These are phyloP conservation scores for Temnothorax unifasciatus DNA, from an alignment of 2,888 invertebrate species.

Conservation along the genomic window DNA sequence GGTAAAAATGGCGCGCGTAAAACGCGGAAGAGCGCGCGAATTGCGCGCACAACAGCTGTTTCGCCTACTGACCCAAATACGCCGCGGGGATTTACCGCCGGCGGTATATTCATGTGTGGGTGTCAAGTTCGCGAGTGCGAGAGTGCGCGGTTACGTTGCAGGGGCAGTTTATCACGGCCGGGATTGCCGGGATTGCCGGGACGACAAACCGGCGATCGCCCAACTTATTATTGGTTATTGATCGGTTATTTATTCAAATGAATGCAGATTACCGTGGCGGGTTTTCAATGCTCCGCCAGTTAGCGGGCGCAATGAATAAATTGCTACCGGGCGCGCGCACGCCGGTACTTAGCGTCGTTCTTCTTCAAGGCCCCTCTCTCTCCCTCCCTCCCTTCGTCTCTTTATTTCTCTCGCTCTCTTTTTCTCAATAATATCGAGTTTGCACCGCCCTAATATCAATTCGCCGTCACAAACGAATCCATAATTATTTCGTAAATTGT, in stretches of 20 bases:
- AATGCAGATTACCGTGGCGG: slow-evolving; percentile 86
- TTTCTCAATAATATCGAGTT: slow-evolving; percentile 48
- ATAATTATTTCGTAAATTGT: slow-evolving; percentile 35
- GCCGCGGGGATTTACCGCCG: slow-evolving; percentile 47
- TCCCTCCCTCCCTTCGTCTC: background rate
- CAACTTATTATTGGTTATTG: slow-evolving; percentile 86
- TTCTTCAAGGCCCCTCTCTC: slow-evolving; percentile 57
- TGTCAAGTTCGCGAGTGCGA: slow-evolving; percentile 55
- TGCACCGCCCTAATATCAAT: slow-evolving; percentile 45
- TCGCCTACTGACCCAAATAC: slow-evolving; percentile 50
- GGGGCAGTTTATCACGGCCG: slow-evolving; percentile 79
- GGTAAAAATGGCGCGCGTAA: slow-evolving; percentile 11
- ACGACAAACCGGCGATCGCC: slow-evolving; percentile 85
- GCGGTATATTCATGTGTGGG: slow-evolving; percentile 26
- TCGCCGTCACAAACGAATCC: slow-evolving; percentile 32
- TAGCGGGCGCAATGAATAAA: slow-evolving; percentile 86
- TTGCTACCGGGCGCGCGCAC: slow-evolving; percentile 85
- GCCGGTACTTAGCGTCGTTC: slow-evolving; percentile 81
- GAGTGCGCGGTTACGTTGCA: slow-evolving; percentile 45
- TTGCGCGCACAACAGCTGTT: slow-evolving; percentile 32
- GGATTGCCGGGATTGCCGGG: slow-evolving; percentile 79
- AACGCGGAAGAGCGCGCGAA: slow-evolving; percentile 22
- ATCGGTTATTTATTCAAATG: slow-evolving; percentile 86
- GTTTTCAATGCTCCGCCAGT: slow-evolving; percentile 85
- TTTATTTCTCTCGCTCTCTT: background rate